Evolutionary conservation across 1,140 invertebrate species (phyloP), one percentile per base, ranked within the genome.

Genomic region (Zaprionus africanus): DNA sequence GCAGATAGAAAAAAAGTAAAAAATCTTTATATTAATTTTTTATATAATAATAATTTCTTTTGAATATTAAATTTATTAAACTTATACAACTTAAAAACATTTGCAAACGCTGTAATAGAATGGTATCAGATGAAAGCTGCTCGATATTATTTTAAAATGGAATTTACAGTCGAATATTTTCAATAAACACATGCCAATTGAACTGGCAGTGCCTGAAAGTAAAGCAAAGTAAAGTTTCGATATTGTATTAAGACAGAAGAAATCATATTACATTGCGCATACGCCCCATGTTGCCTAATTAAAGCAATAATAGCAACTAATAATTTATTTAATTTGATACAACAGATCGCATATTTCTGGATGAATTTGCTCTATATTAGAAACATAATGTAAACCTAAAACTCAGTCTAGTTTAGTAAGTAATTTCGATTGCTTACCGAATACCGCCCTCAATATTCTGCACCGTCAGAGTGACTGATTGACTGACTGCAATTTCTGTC

Each of bases 221-320:
- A 43, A 43, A n/a, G 41, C 41, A 43, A 43, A 41, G 1, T 13
- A 15, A n/a, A 13, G 38, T 6, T 13, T 6, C 38, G 5, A 43
- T 69, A 43, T 64, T 60, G 62, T 53, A 57, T 59, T 41, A 19
- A 73, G 61, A 22, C 22, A 22, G 22, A 22, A 22, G 22, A 22
- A 22, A 73, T 4, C 36, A 49, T 19, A 51, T 22, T 24, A 24
- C 3, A 34, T 34, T 3, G 31, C 46, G 46, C 4, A 51, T 51
- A 51, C 46, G 19, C 46, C 46, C 5, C 9, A 13, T 51, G 19
- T 24, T 51, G 46, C 43, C 13, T 5, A 17, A 49, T 2, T 28
- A 28, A 6, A 28, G 26, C 28, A 28, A 28, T 0, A 19, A 22
- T 19, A 43, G n/a, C 15, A 5, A 43, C 13, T n/a, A 49, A 3